phyloP scores from a whole-genome alignment of 2,113 vertebrate genomes.

The Acanthochromis polyacanthus region DNA sequence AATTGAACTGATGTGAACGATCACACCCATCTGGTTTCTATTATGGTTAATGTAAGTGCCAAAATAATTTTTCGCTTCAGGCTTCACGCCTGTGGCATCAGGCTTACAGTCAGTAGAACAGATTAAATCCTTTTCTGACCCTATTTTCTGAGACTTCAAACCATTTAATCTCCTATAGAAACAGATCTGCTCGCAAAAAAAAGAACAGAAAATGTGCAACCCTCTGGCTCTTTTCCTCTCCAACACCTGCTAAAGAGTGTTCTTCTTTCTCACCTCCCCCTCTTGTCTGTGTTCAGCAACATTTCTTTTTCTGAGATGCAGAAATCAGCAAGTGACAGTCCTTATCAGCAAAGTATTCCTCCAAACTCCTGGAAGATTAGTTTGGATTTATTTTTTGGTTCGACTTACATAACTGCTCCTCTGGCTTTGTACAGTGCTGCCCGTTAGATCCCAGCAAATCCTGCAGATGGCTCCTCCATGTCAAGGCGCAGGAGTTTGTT shows the following conservation, averaged over 20 bases:
- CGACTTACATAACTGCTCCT: slow-evolving; percentile 65
- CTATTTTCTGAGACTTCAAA: slow-evolving; percentile 4
- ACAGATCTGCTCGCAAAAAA: slow-evolving; percentile 28
- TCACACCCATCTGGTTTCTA: slow-evolving; percentile 2
- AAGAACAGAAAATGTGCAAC: slow-evolving; percentile 27
- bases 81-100: slow-evolving; percentile 21
- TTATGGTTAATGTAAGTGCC: slow-evolving; percentile 9
- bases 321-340: slow-evolving; percentile 20
- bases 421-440: slow-evolving; percentile 60
- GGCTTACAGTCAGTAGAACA: background rate
- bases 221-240: slow-evolving; percentile 48
- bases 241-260: slow-evolving; percentile 32
- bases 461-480: slow-evolving; percentile 52
- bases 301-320: slow-evolving; percentile 24
- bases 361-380: slow-evolving; percentile 59
- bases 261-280: slow-evolving; percentile 32
- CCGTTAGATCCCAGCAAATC: slow-evolving; percentile 42
- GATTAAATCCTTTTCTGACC: slow-evolving; percentile 13
- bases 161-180: slow-evolving; percentile 5
- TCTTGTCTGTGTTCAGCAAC: slow-evolving; percentile 41
- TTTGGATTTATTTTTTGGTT: slow-evolving; percentile 56
- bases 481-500: slow-evolving; percentile 41
- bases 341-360: slow-evolving; percentile 34
- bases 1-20: slow-evolving; percentile 22
- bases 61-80: background rate